A percentile compares a stretch with the other conserved stretches of the same genome.
Evolutionary conservation across 2,888 invertebrate genomes (phyloP).

Genomic region (Linyphia triangularis): DNA sequence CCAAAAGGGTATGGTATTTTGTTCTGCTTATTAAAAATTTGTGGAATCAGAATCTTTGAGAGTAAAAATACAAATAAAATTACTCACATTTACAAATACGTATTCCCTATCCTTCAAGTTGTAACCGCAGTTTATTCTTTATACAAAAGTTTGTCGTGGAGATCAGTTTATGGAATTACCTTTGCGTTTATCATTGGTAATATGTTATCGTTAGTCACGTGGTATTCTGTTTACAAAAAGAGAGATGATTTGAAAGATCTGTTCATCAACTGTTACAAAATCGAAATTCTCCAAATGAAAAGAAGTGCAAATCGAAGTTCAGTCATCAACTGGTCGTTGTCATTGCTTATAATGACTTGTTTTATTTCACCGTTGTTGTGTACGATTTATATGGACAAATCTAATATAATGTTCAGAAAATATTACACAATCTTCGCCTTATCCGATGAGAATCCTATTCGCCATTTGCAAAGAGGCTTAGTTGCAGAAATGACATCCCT

Average conservation of each 20-base stretch:
- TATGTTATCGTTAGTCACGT: background rate
- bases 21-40: background rate
- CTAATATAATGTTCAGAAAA: background rate
- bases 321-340: background rate
- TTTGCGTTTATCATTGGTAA: background rate
- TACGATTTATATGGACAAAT: background rate
- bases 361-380: background rate
- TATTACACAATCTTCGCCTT: background rate
- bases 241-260: background rate
- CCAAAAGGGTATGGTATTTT: background rate
- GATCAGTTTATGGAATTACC: background rate
- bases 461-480: background rate
- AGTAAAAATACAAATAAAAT: background rate
- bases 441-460: background rate
- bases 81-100: no score
- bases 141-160: background rate
- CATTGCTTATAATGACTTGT: background rate
- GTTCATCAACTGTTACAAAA: background rate
- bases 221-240: background rate
- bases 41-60: background rate
- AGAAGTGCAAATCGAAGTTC: background rate
- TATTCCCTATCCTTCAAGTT: background rate
- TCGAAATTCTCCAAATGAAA: background rate
- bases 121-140: background rate
- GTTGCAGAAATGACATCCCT: background rate